Conservation (phyloP, 2,113 vertebrate species). For the Circaetus gallicus region DNA sequence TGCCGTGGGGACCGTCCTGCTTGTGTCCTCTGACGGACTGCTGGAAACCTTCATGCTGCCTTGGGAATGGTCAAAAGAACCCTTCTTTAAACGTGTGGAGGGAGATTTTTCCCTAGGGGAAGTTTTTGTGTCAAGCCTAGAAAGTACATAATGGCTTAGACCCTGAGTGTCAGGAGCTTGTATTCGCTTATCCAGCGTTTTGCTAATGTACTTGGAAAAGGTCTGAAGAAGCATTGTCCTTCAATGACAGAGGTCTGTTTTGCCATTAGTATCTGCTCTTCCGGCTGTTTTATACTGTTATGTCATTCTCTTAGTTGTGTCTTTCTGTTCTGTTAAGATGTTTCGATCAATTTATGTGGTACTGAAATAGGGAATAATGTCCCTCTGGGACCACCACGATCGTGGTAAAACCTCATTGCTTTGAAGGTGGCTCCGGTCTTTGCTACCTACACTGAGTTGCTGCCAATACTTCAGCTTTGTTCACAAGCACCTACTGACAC, state of each 20-base stretch:
- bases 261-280: background rate
- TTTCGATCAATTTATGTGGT: background rate
- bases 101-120: background rate
- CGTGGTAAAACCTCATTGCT: background rate
- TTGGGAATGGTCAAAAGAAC: background rate
- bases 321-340: background rate
- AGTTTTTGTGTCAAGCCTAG: background rate
- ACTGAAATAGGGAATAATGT: background rate
- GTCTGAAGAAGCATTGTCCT: background rate
- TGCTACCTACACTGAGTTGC: background rate
- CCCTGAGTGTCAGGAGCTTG: background rate
- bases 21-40: background rate
- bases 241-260: background rate
- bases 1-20: accelerated
- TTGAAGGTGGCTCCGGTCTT: background rate
- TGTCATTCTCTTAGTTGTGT: background rate
- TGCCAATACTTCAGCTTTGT: background rate
- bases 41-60: background rate
- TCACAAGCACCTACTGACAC: background rate
- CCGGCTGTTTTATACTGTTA: background rate
- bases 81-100: background rate
- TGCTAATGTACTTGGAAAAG: background rate
- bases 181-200: background rate
- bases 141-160: background rate
- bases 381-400: background rate